Evolutionary conservation across 2,113 vertebrate genomes (phyloP).

Genomic region (Pterocles gutturalis): DNA sequence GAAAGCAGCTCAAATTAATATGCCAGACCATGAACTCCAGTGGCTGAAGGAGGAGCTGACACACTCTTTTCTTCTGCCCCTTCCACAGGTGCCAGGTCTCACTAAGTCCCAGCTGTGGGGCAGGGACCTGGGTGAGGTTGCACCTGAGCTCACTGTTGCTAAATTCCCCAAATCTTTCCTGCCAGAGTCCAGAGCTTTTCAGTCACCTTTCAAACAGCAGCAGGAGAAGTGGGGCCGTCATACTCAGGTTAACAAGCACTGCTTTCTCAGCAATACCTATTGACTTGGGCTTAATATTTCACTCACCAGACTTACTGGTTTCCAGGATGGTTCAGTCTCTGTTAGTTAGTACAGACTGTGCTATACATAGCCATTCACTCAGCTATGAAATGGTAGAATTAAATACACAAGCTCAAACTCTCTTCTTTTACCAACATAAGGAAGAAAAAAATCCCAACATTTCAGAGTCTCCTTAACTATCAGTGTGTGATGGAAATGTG

Average conservation of each 20-base stretch:
- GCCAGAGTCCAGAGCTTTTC: not conserved
- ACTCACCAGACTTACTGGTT: not conserved
- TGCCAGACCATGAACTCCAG: conserved; percentile 5
- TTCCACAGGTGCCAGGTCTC: not conserved
- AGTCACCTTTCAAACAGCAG: not conserved
- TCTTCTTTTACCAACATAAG: not conserved
- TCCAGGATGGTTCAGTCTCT: not conserved
- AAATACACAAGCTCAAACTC: not conserved
- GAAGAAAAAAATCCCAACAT: not conserved
- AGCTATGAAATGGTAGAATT: not conserved
- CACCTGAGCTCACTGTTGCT: not conserved
- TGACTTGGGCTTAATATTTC: conserved; percentile 62
- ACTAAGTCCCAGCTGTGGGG: not conserved
- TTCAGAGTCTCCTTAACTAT: not conserved
- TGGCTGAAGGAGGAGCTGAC: not conserved
- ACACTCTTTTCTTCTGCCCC: not conserved
- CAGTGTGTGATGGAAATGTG: not conserved
- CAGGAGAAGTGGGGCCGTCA: conserved; percentile 3
- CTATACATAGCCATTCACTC: not conserved
- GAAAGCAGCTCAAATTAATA: conserved; percentile 38
- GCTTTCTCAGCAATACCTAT: conserved; percentile 37
- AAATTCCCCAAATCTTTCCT: not conserved
- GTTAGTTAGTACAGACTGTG: not conserved
- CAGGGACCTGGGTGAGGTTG: not conserved
- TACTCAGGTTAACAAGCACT: conserved; percentile 46